Conservation (phyloP, 2,113 vertebrate species). For the Pachypanchax playfairii region DNA sequence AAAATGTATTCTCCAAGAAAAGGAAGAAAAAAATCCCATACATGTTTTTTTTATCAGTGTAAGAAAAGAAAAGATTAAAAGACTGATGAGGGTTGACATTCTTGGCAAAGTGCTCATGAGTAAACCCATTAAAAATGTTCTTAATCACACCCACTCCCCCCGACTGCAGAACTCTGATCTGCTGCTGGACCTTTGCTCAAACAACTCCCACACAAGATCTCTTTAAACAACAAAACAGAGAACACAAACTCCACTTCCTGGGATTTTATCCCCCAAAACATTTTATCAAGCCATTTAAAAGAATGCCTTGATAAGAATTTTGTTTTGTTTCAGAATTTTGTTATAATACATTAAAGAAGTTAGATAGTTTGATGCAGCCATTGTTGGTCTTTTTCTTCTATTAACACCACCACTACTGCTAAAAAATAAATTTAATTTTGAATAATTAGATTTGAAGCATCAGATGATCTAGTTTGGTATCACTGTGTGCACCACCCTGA, state of each 20-base stretch:
- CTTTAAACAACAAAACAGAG: conserved; percentile 16
- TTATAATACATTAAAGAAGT: too few species aligned
- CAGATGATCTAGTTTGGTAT: too few species aligned
- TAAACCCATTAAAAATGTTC: conserved; percentile 49
- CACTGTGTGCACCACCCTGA: too few species aligned
- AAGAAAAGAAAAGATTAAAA: conserved; percentile 12
- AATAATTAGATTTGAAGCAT: too few species aligned
- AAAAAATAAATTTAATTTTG: too few species aligned
- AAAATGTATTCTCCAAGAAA: neutral
- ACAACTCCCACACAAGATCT: conserved; percentile 58
- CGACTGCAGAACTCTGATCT: conserved; percentile 47
- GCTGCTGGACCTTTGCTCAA: conserved; percentile 34
- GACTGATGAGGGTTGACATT: conserved; percentile 9
- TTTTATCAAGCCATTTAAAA: too few species aligned
- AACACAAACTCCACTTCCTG: conserved; percentile 49
- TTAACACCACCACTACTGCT: too few species aligned
- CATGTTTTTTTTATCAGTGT: conserved; percentile 8
- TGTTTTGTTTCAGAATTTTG: too few species aligned
- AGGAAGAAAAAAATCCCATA: neutral
- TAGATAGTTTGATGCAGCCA: too few species aligned
- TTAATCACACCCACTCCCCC: conserved; percentile 49
- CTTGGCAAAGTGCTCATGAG: conserved; percentile 26
- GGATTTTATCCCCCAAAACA: neutral
- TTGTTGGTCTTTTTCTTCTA: too few species aligned
- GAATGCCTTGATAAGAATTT: too few species aligned